Conservation (phyloP, 1,140 invertebrate species). For the Dermatophagoides farinae region DNA sequence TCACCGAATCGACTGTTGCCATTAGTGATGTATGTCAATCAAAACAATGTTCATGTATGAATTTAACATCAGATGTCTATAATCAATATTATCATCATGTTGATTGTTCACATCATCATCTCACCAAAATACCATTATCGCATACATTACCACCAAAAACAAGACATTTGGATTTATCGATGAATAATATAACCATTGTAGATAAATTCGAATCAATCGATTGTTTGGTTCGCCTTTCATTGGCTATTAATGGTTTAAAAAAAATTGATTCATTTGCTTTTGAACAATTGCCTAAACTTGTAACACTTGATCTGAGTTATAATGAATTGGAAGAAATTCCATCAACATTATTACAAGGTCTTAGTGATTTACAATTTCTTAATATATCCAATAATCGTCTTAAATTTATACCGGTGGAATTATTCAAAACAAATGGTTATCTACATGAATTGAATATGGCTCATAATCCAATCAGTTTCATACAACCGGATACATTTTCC, state of each 20-base stretch:
- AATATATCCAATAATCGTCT: conserved; percentile 16
- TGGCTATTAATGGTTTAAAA: background rate
- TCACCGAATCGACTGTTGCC: no score
- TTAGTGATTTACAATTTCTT: background rate
- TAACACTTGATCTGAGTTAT: conserved; percentile 62
- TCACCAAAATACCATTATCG: background rate
- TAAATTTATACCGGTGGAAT: conserved; percentile 7
- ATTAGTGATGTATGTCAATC: no score
- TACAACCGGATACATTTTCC: conserved; percentile 12
- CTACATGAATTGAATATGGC: conserved; percentile 13
- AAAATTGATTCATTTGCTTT: conserved; percentile 36
- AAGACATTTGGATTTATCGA: background rate
- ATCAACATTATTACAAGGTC: conserved; percentile 45
- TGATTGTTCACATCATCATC: background rate
- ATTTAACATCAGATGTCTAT: no score
- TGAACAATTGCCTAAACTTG: conserved; percentile 57
- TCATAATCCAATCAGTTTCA: conserved; percentile 13
- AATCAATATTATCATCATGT: background rate
- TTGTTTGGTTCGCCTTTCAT: background rate
- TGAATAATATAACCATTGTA: conserved; percentile 1
- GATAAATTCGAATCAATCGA: background rate
- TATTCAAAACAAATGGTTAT: conserved; percentile 13
- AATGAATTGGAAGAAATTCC: conserved; percentile 57
- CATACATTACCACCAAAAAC: background rate
- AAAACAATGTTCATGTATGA: no score